Evolutionary conservation across 2,888 invertebrate species (phyloP).

Genomic region (Alloscopus bannaensis): DNA sequence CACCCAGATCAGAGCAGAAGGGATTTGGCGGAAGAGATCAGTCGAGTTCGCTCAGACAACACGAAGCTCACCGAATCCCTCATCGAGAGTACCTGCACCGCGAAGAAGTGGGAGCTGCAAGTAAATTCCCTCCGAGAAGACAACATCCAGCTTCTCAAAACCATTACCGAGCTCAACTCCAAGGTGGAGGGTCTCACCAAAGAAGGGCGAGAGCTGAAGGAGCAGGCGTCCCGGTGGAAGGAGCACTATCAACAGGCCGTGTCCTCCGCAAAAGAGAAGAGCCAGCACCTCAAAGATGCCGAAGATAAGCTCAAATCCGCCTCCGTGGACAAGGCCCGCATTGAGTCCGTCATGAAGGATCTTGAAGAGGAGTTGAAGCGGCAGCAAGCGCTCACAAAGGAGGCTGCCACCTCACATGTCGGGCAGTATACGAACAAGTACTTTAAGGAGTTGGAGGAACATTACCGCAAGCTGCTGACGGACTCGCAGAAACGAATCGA

Average conservation of each 20-base stretch:
- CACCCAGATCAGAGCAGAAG: not conserved
- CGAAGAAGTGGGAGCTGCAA: conserved; percentile 55
- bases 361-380: conserved; percentile 37
- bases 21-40: conserved; percentile 36
- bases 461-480: conserved; percentile 33
- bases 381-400: conserved; percentile 38
- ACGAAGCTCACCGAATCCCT: conserved; percentile 33
- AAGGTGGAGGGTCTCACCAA: conserved; percentile 38
- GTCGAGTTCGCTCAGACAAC: conserved; percentile 41
- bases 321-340: conserved; percentile 26
- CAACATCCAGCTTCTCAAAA: conserved; percentile 40
- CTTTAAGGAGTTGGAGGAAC: conserved; percentile 48
- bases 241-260: conserved; percentile 37
- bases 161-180: conserved; percentile 21
- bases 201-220: conserved; percentile 33
- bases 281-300: conserved; percentile 32
- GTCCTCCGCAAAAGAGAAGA: conserved; percentile 27
- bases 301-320: conserved; percentile 37
- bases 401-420: conserved; percentile 1
- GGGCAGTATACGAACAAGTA: conserved; percentile 43
- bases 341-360: conserved; percentile 36
- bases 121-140: conserved; percentile 38
- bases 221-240: conserved; percentile 36
- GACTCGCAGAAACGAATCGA: conserved; percentile 51
- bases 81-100: conserved; percentile 42